Evolutionary conservation across 2,888 invertebrate species (phyloP), one percentile per base, ranked within the genome.

Genomic region (Tupiocoris notatus): DNA sequence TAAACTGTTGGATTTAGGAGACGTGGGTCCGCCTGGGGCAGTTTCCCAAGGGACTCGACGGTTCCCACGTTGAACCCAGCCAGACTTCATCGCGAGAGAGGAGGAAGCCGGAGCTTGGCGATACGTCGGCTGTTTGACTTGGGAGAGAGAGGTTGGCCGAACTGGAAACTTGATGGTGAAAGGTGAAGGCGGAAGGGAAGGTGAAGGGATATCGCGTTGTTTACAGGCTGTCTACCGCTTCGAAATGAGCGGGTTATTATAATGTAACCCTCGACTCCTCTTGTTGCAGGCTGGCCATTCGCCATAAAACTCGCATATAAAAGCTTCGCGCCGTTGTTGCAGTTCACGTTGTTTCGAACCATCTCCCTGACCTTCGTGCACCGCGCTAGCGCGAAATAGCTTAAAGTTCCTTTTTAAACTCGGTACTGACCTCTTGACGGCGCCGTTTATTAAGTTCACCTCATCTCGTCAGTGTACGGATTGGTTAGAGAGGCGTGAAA

Each of bases 41-140:
- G 23, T 63, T 39, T 63, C 63, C 63, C 63, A 63, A 22, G 63
- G 63, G 63, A 63, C 20, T 22, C 63, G n/a, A 7, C 16, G 23
- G 23, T 63, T 63, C 63, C 63, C 63, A 63, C 63, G 63, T 63
- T 22, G 39, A 12, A 39, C 39, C 6, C 12, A n/a, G n/a, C n/a
- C n/a, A n/a, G n/a, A n/a, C n/a, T n/a, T n/a, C n/a, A n/a, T n/a
- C n/a, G n/a, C n/a, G n/a, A n/a, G n/a, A n/a, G n/a, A n/a, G n/a
- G n/a, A 3, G 39, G 39, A 39, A 12, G 3, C 12, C 39, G 39
- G 39, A 7, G 39, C 39, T 39, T 39, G 39, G 39, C 39, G 39
- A 39, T 39, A 12, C 6, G 12, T 3, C 39, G 39, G 39, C 39
- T n/a, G n/a, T n/a, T n/a, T n/a, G n/a, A n/a, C n/a, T n/a, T n/a